These are phyloP conservation scores for Liasis olivaceus DNA, from an alignment of 2,797 vertebrate genomes.

Conservation along the genomic window DNA sequence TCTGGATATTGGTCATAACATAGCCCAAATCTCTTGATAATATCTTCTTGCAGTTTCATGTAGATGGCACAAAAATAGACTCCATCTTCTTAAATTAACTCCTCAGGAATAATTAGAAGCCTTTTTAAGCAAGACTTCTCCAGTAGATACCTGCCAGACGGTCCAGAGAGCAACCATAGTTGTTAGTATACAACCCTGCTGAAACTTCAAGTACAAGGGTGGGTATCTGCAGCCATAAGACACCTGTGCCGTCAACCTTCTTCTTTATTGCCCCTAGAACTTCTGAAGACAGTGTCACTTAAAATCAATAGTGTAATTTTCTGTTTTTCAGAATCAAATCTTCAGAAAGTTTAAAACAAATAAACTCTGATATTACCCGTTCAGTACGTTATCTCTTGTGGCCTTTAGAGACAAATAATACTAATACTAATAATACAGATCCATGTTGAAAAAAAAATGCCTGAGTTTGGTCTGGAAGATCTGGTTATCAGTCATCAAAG, in stretches of 20 bases:
- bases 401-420: not conserved
- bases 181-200: not conserved
- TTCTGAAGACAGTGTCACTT: not conserved
- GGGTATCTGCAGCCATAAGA: not conserved
- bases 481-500: not conserved
- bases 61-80: not conserved
- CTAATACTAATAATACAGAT: not conserved
- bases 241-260: not conserved
- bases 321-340: not conserved
- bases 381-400: not conserved
- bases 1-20: not conserved
- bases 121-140: not conserved
- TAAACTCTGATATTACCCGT: not conserved
- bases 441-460: not conserved
- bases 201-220: not conserved
- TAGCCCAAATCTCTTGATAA: not conserved
- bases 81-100: not conserved
- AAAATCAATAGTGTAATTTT: not conserved
- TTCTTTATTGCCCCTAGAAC: not conserved
- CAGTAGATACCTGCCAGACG: not conserved
- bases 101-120: not conserved
- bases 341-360: not conserved
- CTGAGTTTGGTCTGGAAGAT: not conserved
- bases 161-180: not conserved
- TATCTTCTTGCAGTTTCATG: not conserved